Percentiles rank a stretch among this genome's conserved stretches.
Conservation (phyloP, 2,888 invertebrate species). For the Microctonus aethiopoides region DNA sequence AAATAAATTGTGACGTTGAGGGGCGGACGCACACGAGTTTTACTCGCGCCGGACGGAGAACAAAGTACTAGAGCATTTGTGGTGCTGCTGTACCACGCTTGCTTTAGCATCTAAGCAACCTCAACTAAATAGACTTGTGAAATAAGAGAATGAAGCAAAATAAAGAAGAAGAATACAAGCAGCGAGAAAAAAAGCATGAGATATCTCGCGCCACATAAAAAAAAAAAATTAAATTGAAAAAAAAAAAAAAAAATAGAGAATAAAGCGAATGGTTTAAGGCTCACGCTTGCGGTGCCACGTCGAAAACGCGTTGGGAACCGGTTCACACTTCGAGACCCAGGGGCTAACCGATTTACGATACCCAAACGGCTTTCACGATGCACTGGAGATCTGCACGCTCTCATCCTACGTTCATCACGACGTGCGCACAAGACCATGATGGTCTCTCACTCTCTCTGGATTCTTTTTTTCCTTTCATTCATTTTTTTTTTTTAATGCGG, state of each 20-base stretch:
- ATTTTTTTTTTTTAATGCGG: conserved; percentile 41
- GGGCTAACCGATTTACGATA: conserved; percentile 53
- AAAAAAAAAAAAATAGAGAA: not conserved
- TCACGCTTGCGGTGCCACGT: conserved; percentile 4
- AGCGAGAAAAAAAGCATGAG: not conserved
- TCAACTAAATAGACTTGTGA: conserved; percentile 16
- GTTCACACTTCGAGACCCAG: conserved; percentile 53
- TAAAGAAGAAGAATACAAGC: not conserved
- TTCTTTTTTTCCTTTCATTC: not conserved
- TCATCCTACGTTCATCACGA: conserved; percentile 15
- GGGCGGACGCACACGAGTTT: conserved; percentile 22
- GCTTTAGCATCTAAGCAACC: conserved; percentile 13
- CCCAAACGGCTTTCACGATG: conserved; percentile 46
- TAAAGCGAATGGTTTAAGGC: not conserved
- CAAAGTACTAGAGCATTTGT: not conserved
- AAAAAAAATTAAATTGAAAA: too few relatives aligned
- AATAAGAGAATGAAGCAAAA: conserved; percentile 13
- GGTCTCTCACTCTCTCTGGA: not conserved
- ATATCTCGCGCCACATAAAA: not conserved
- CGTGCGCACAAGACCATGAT: not conserved
- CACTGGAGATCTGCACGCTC: conserved; percentile 29
- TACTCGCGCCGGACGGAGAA: not conserved
- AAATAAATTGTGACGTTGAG: conserved; percentile 51
- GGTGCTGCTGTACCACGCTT: conserved; percentile 3
- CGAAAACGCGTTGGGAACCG: conserved; percentile 55